Evolutionary conservation across 2,113 vertebrate genomes (phyloP).

Genomic region (Scortum barcoo): DNA sequence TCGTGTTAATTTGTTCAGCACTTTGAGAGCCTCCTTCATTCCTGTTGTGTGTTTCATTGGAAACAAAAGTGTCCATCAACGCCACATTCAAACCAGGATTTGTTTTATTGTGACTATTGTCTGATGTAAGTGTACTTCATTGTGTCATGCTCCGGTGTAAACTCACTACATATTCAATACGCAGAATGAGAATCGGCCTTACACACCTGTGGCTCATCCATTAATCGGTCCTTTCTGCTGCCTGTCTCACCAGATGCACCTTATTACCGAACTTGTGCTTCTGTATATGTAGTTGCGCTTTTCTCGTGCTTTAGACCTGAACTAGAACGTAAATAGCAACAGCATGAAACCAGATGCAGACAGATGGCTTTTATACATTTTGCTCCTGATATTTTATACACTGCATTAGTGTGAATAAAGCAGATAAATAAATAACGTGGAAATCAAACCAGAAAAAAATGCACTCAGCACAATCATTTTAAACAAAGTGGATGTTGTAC

Average conservation of each 20-base stretch:
- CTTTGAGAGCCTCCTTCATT: conserved; percentile 37
- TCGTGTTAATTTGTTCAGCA: neutral
- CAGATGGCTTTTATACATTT: neutral
- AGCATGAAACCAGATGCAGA: neutral
- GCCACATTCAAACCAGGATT: neutral
- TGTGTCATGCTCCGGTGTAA: neutral
- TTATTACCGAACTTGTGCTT: conserved; percentile 12
- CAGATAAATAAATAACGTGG: too few relatives aligned
- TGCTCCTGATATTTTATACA: neutral
- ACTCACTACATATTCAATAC: conserved; percentile 6
- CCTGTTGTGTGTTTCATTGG: neutral
- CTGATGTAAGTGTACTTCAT: conserved; percentile 3
- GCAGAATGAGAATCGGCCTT: neutral
- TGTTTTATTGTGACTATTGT: conserved; percentile 13
- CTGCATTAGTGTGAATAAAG: neutral
- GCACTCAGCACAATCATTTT: neutral
- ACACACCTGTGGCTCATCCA: conserved; percentile 33
- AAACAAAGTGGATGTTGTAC: neutral
- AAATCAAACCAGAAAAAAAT: neutral
- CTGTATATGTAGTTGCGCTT: neutral
- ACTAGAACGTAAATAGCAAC: conserved; percentile 3
- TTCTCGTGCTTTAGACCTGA: neutral
- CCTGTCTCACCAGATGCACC: conserved; percentile 21
- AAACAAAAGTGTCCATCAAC: conserved; percentile 10
- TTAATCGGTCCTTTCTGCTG: conserved; percentile 24